These are phyloP conservation scores for Catharus ustulatus DNA, from an alignment of 2,797 vertebrate species.

Conservation along the genomic window DNA sequence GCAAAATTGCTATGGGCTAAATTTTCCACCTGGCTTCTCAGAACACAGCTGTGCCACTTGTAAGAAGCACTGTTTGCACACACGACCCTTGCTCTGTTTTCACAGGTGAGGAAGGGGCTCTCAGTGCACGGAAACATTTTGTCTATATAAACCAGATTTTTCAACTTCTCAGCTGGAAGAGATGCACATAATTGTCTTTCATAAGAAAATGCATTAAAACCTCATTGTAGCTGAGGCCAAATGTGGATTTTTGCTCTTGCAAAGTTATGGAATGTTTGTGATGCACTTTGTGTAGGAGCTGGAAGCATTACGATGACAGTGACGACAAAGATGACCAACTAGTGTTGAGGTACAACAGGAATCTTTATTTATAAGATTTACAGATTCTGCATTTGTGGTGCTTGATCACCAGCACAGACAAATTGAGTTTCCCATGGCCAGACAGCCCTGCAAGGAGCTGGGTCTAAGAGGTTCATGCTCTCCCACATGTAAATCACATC, in stretches of 20 bases:
- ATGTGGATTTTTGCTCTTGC: not conserved
- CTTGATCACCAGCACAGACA: not conserved
- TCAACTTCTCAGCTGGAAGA: slow-evolving; percentile 7
- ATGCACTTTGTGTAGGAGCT: not conserved
- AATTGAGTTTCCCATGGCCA: not conserved
- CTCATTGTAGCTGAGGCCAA: not conserved
- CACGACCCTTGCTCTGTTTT: slow-evolving; percentile 9
- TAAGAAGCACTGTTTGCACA: slow-evolving; percentile 16
- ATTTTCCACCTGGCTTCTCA: slow-evolving; percentile 62
- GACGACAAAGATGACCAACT: not conserved
- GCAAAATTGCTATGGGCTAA: slow-evolving; percentile 57
- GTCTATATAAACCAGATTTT: not conserved
- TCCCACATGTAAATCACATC: not conserved
- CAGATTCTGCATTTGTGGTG: not conserved
- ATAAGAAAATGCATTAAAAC: slow-evolving; percentile 16
- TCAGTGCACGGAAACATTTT: not conserved
- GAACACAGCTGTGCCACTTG: slow-evolving; percentile 53
- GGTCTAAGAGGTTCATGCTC: not conserved
- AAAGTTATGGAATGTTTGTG: not conserved
- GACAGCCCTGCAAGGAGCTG: not conserved
- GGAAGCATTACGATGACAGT: not conserved
- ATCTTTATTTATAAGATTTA: not conserved
- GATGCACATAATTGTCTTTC: slow-evolving; percentile 13
- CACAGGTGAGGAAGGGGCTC: slow-evolving; percentile 51
- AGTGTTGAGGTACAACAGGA: not conserved